Percentiles rank a stretch among this genome's conserved stretches.
Conservation (phyloP, 1,140 invertebrate genomes). For the Pseudomyrmex cubaensis region DNA sequence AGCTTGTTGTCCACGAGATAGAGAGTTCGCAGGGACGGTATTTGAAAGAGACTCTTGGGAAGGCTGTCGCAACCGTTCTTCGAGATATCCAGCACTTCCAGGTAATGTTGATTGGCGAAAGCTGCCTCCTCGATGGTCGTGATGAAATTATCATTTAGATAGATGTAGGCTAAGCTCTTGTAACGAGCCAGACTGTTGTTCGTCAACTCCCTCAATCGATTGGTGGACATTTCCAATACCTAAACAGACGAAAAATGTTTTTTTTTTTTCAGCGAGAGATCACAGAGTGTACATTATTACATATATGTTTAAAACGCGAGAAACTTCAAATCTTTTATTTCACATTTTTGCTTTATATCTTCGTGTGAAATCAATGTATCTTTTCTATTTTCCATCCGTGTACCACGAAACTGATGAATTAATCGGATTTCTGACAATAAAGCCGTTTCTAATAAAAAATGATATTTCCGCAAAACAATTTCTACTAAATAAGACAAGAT, state of each 20-base stretch:
- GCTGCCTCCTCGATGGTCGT: slow-evolving; percentile 76
- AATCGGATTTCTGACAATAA: slow-evolving; percentile 24
- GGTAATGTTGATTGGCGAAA: slow-evolving; percentile 76
- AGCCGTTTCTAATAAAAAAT: slow-evolving; percentile 28
- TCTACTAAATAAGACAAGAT: neutral
- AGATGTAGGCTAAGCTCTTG: slow-evolving; percentile 78
- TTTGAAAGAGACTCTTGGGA: slow-evolving; percentile 74
- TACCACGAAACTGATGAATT: neutral
- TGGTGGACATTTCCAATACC: slow-evolving; percentile 79
- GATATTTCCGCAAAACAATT: neutral
- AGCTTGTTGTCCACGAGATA: slow-evolving; percentile 76
- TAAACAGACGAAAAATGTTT: slow-evolving; percentile 62
- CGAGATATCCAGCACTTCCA: slow-evolving; percentile 79
- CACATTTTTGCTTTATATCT: too few relatives aligned
- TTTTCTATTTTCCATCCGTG: too few relatives aligned
- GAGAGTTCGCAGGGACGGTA: slow-evolving; percentile 75
- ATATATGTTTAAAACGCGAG: neutral
- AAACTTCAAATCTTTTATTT: neutral
- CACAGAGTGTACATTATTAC: too few relatives aligned
- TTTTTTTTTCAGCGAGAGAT: too few relatives aligned
- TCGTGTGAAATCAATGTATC: too few relatives aligned
- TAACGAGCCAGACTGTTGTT: slow-evolving; percentile 79
- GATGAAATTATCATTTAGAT: slow-evolving; percentile 83
- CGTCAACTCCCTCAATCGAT: slow-evolving; percentile 79
- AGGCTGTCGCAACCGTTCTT: slow-evolving; percentile 74